Evolutionary conservation across 2,888 invertebrate species (phyloP).

Genomic region (Hofmannophila pseudospretella): DNA sequence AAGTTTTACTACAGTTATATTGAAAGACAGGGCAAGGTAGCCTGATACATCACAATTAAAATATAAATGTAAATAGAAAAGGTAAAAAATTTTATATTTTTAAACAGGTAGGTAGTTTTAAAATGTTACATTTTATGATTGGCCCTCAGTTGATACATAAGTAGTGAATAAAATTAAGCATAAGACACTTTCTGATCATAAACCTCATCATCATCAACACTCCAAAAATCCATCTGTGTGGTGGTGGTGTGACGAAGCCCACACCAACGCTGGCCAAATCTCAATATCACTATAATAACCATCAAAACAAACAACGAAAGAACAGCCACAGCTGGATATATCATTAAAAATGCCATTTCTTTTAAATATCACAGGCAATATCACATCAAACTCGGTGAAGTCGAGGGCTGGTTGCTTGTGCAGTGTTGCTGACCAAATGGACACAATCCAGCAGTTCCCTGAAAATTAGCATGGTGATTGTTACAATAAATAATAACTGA

Average conservation of each 20-base stretch:
- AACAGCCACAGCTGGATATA: conserved; percentile 87
- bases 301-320: conserved; percentile 85
- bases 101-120: no score
- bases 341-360: conserved; percentile 84
- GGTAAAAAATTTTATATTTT: no score
- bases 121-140: no score
- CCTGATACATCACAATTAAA: no score
- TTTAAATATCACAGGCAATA: no score
- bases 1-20: no score
- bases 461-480: no score
- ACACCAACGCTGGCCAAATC: conserved; percentile 85
- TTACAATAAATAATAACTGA: no score
- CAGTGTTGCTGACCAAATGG: conserved; percentile 90
- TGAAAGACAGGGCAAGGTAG: no score
- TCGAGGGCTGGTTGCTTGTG: conserved; percentile 90
- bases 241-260: conserved; percentile 82
- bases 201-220: no score
- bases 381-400: conserved; percentile 84
- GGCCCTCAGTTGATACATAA: no score
- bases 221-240: conserved; percentile 81
- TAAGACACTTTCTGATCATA: conserved; percentile 82
- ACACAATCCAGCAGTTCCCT: conserved; percentile 91
- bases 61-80: no score
- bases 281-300: conserved; percentile 85
- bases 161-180: conserved; percentile 40